A percentile compares a stretch with the other conserved stretches of the same genome.
Evolutionary conservation across 1,140 invertebrate species (phyloP).

Genomic region (Lithobius niger): DNA sequence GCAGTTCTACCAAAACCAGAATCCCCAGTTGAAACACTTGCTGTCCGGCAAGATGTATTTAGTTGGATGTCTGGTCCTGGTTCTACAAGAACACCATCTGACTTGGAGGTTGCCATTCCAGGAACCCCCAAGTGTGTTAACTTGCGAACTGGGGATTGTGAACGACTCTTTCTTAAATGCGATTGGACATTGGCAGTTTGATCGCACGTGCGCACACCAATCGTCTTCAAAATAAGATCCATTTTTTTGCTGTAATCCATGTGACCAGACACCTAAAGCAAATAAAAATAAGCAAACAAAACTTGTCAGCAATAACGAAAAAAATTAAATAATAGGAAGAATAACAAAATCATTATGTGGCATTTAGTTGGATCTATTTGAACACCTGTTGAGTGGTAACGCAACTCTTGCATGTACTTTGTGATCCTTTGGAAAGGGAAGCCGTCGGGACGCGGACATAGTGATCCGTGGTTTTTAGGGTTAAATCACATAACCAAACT

Average conservation of each 20-base stretch:
- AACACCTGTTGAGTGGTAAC: too few relatives aligned
- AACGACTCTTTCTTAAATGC: neutral
- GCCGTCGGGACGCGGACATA: too few relatives aligned
- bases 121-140: neutral
- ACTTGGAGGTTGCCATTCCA: neutral
- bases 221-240: slow-evolving; percentile 36
- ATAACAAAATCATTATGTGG: too few relatives aligned
- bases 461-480: too few relatives aligned
- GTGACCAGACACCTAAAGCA: slow-evolving; percentile 35
- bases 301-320: too few relatives aligned
- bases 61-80: neutral
- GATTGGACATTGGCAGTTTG: neutral
- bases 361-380: too few relatives aligned
- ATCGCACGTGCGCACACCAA: slow-evolving; percentile 26
- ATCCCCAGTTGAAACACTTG: neutral
- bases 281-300: too few relatives aligned
- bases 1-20: neutral
- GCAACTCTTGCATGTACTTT: too few relatives aligned
- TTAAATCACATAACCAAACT: too few relatives aligned
- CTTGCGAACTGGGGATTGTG: neutral
- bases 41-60: neutral
- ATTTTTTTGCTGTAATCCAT: slow-evolving; percentile 51
- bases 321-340: too few relatives aligned
- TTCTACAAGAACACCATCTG: neutral
- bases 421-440: too few relatives aligned